A percentile compares a stretch with the other conserved stretches of the same genome.
Evolutionary conservation across 1,140 invertebrate genomes (phyloP).

Genomic region (Planococcus citri): DNA sequence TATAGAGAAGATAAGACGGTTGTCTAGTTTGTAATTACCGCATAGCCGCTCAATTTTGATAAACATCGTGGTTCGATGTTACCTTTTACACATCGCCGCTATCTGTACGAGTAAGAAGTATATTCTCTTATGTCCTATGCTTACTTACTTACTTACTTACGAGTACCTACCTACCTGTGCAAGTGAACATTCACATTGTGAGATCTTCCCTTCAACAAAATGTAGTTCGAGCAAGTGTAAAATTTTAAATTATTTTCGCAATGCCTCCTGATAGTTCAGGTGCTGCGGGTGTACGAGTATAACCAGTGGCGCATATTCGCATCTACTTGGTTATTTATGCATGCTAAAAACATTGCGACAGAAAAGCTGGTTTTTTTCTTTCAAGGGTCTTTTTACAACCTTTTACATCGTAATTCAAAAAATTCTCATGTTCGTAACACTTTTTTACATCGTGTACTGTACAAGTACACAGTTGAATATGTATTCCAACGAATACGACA

Average conservation of each 20-base stretch:
- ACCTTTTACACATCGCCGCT: slow-evolving; percentile 9
- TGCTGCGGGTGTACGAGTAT: not conserved
- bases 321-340: not conserved
- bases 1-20: slow-evolving; percentile 12
- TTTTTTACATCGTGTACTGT: not conserved
- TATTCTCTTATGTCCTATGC: too few relatives aligned
- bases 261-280: too few relatives aligned
- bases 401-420: not conserved
- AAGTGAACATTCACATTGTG: too few relatives aligned
- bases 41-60: slow-evolving; percentile 12
- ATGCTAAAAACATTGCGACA: not conserved
- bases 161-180: too few relatives aligned
- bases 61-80: slow-evolving; percentile 14
- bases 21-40: slow-evolving; percentile 17
- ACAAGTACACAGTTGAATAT: not conserved
- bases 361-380: not conserved
- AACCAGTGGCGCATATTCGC: not conserved
- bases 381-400: not conserved
- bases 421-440: not conserved
- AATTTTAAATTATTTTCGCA: not conserved
- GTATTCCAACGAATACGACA: too few relatives aligned
- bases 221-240: not conserved
- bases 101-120: too few relatives aligned
- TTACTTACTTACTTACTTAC: too few relatives aligned
- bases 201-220: too few relatives aligned